These are phyloP conservation scores for Psittacula derbiana DNA, from an alignment of 2,797 vertebrate species.

Conservation along the genomic window DNA sequence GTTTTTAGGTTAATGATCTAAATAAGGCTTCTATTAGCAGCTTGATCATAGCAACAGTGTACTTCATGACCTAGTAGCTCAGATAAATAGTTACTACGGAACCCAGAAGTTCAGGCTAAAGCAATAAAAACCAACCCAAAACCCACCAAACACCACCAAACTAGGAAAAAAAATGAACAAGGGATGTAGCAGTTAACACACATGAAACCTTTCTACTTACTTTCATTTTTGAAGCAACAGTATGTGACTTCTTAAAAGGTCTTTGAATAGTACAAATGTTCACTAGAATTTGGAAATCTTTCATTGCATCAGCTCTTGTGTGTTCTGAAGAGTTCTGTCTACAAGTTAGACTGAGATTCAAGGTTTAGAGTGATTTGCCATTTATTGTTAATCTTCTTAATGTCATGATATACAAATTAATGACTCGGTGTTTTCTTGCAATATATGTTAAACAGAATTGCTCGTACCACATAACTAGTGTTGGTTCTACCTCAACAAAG, in stretches of 20 bases:
- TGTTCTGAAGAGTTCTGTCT: neutral
- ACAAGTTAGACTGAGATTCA: neutral
- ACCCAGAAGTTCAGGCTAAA: neutral
- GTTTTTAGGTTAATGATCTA: neutral
- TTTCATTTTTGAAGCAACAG: neutral
- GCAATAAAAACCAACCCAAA: neutral
- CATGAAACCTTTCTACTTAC: neutral
- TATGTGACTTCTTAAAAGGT: neutral
- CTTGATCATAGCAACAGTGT: neutral
- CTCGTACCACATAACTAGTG: rapidly evolving
- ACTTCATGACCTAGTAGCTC: neutral
- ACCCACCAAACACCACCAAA: neutral
- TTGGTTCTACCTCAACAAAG: neutral
- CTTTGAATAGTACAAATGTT: neutral
- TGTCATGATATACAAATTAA: neutral
- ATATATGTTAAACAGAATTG: neutral
- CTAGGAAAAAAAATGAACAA: neutral
- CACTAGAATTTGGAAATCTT: neutral
- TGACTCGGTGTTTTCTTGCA: neutral
- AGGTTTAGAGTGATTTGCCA: neutral
- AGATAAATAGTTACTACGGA: neutral
- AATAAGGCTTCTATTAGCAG: neutral
- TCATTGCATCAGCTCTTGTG: neutral
- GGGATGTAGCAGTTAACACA: neutral
- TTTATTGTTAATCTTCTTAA: neutral